Base-by-base conservation (phyloP, 2,888 invertebrate species). In the Caenorhabditis japonica region DNA sequence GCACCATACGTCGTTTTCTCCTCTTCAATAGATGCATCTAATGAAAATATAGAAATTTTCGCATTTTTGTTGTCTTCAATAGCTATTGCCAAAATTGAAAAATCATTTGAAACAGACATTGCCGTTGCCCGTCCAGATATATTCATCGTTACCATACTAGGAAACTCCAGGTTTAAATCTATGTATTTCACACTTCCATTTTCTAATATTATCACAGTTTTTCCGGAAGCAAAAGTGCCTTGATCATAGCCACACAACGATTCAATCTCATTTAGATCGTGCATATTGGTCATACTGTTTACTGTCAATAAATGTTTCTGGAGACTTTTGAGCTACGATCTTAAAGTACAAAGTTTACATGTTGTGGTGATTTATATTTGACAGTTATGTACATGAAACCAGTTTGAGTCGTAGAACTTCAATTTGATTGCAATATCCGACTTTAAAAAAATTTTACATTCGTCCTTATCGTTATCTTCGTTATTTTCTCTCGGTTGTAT, bases 221-320 rank as follows among this genome's bases (percentile, higher is more conserved):
- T 61, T 4, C 47, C 51, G 8, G 58, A 41, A 7, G 52, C 66
- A 41, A 62, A 77, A 0, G 25, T 38, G 5, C 75, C 75, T 17
- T 46, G 41, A 1, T 70, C 49, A 34, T 58, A 77, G 3, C 77
- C 77, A 33, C 59, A 70, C 13, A 75, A 33, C 10, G 72, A 64
- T 4, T 25, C 2, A 10, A 70, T 41, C 25, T 62, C 68, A 73
- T 38, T 73, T 71, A 58, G 72, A 34, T 46, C 77, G 70, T 47
- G 75, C 69, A 53, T 73, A 79, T 38, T 73, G 77, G 44, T 69
- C 80, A 80, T 80, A 77, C 59, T 78, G 80, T 39, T 73, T 68
- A 2, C 44, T 38, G 52, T 80, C 77, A 55, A 78, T 76, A 51
- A 80, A 73, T 0, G 75, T 33, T 44, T 76, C 77, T 0, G 80